Evolutionary conservation across 1,140 invertebrate species (phyloP), one percentile per base, ranked within the genome.

Genomic region (Portunus trituberculatus): DNA sequence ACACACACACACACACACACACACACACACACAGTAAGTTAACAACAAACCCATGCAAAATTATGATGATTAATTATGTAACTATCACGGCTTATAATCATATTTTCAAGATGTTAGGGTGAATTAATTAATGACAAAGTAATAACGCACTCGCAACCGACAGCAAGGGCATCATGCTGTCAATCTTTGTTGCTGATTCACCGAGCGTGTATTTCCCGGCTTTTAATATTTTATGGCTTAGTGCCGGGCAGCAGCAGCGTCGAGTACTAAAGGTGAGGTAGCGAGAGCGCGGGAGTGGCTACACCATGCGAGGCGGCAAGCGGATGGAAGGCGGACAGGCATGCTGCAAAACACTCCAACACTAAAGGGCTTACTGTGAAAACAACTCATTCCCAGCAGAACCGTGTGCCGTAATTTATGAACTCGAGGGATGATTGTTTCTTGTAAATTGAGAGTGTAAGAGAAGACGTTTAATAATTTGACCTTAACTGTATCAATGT

Each of bases 251-350:
- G 86, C 86, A 31, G 86, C 86, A 12, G 86, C 29, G n/a, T n/a
- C n/a, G 86, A 88, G 28, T 88, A 88, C 86, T 88, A 88, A 88
- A 88, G 86, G 86, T 88, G 86, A 88, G 86, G 86, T 88, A 32
- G 31, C 45, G 86, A 88, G 83, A 59, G n/a, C 67, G 67, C 20
- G 67, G 67, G 67, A 76, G 67, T 76, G 67, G 67, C 67, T 76
- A 20, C 31, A 25, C 28, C 6, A 16, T 88, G 86, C 10, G 12
- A 39, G 39, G 39, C 39, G 39, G 39, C 39, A 6, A 39, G 39
- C 39, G 39, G 39, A 39, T 39, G 39, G 39, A 0, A 59, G 52
- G 52, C 52, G 16, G 52, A 20, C 52, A 4, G 52, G 52, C 52
- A 59, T 0, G 52, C 52, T 0, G 52, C 52, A 59, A 20, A 59